These are phyloP conservation scores for Styela plicata DNA, from an alignment of 23 tunicate genomes.

Conservation along the genomic window DNA sequence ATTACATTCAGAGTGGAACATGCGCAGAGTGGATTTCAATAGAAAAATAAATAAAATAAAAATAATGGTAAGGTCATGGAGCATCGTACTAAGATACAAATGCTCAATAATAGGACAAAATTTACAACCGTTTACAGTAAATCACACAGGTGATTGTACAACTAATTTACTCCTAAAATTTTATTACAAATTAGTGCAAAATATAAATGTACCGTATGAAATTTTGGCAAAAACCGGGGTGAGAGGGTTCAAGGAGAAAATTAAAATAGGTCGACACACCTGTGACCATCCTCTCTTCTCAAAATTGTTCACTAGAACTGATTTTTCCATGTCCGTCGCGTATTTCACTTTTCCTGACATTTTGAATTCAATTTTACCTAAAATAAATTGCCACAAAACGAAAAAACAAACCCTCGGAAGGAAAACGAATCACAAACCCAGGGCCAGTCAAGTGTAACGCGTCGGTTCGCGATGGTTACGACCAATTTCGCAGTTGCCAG, in stretches of 20 bases:
- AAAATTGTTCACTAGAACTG: conserved; percentile 91
- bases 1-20: too few relatives aligned
- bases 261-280: conserved; percentile 29
- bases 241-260: too few relatives aligned
- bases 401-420: too few relatives aligned
- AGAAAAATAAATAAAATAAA: too few relatives aligned
- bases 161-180: neutral
- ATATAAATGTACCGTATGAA: neutral
- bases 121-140: neutral
- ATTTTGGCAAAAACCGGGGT: too few relatives aligned
- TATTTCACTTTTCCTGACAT: conserved; percentile 75
- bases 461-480: neutral
- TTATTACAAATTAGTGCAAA: conserved; percentile 8
- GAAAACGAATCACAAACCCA: neutral
- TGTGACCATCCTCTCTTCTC: conserved; percentile 98
- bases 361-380: neutral
- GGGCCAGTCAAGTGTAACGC: neutral
- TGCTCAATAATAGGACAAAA: too few relatives aligned
- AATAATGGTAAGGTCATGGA: too few relatives aligned
- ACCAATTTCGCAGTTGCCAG: neutral
- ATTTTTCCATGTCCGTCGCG: conserved; percentile 98
- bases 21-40: too few relatives aligned
- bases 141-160: too few relatives aligned
- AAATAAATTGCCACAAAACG: too few relatives aligned
- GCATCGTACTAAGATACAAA: too few relatives aligned